phyloP scores from a whole-genome alignment of 2,797 vertebrate genomes.

The Tragelaphus oryx region DNA sequence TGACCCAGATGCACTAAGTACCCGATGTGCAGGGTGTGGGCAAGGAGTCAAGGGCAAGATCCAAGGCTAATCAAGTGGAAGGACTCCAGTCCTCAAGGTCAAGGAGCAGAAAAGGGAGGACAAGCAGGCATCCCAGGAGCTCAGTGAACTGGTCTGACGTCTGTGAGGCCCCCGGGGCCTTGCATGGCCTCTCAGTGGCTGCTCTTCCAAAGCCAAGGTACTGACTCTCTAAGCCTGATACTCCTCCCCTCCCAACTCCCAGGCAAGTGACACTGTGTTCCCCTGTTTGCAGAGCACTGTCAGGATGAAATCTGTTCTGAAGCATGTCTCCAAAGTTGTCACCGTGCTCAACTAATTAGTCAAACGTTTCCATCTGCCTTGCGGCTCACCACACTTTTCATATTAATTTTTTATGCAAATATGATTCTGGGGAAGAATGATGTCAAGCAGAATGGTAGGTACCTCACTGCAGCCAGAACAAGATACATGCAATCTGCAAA shows the following conservation, averaged over 20 bases:
- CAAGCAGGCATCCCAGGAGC: not conserved
- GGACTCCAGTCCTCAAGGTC: not conserved
- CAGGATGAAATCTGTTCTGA: slow-evolving; percentile 28
- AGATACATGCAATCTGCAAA: not conserved
- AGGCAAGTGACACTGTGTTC: slow-evolving; percentile 15
- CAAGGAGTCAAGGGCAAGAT: not conserved
- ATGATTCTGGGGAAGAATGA: slow-evolving; percentile 13
- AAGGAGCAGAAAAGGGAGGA: not conserved
- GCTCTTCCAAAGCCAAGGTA: not conserved
- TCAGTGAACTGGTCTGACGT: not conserved
- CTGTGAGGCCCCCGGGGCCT: too few relatives aligned
- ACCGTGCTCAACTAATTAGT: slow-evolving; percentile 54
- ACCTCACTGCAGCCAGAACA: not conserved
- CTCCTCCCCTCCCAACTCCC: not conserved
- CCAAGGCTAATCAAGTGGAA: not conserved
- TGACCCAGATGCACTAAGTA: not conserved
- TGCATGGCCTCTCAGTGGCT: not conserved
- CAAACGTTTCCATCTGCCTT: slow-evolving; percentile 58
- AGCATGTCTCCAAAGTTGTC: slow-evolving; percentile 47
- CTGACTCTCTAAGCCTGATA: not conserved
- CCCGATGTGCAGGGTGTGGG: not conserved
- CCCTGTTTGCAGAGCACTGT: not conserved
- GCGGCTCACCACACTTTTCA: slow-evolving; percentile 33
- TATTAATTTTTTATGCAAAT: slow-evolving; percentile 60
- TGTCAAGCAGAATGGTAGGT: slow-evolving; percentile 10